Evolutionary conservation across 2,888 invertebrate species (phyloP).

Genomic region (Pollenia angustigena): DNA sequence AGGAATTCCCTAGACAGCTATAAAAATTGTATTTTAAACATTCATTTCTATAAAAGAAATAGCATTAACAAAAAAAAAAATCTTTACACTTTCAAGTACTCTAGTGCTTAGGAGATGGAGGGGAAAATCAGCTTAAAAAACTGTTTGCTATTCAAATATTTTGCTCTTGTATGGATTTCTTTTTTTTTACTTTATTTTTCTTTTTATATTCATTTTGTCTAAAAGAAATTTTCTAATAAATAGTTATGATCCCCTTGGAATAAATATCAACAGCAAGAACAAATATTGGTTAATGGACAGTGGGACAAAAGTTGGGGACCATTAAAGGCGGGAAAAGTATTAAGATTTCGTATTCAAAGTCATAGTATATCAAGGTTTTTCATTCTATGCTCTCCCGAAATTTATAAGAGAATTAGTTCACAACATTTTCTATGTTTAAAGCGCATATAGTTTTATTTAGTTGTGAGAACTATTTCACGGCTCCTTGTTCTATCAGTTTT

Average conservation of each 20-base stretch:
- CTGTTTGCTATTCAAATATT: conserved; percentile 18
- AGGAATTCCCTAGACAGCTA: conserved; percentile 83
- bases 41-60: conserved; percentile 59
- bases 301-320: no score
- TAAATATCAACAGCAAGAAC: conserved; percentile 52
- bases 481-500: no score
- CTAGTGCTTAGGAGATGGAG: not conserved
- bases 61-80: not conserved
- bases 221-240: conserved; percentile 77
- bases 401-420: no score
- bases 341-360: no score
- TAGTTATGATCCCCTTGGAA: conserved; percentile 78
- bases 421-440: no score
- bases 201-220: not conserved
- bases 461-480: no score
- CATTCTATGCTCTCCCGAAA: no score
- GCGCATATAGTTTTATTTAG: no score
- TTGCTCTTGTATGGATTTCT: not conserved
- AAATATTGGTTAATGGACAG: conserved; percentile 68
- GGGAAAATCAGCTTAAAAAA: not conserved
- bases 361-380: no score
- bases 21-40: conserved; percentile 83
- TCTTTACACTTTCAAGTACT: conserved; percentile 12
- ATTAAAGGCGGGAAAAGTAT: no score
- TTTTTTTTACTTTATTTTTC: not conserved